Conservation (phyloP, 2,888 invertebrate species). For the Drosophila gaucha region DNA sequence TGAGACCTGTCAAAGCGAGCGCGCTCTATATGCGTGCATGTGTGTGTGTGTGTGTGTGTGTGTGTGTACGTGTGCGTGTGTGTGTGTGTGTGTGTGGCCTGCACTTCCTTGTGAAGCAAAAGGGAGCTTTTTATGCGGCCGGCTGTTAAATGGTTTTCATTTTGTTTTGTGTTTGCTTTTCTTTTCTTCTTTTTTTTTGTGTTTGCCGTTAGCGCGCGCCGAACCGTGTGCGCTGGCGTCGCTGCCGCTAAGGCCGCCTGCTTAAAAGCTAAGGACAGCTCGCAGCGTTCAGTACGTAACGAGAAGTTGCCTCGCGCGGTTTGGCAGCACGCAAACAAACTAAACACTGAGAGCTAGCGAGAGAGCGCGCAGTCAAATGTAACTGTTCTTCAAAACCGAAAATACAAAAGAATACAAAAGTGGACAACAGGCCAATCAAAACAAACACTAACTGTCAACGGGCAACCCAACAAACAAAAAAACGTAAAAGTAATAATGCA, state of each 20-base stretch:
- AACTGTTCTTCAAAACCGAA: constrained; percentile 46
- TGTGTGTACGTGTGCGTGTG: constrained; percentile 13
- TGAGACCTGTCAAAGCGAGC: constrained; percentile 35
- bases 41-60: constrained; percentile 4
- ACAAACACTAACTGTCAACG: constrained; percentile 1
- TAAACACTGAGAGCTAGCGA: not conserved
- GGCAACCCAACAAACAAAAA: constrained; percentile 8
- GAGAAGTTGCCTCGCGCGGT: constrained; percentile 73
- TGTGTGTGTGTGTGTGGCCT: constrained; percentile 1
- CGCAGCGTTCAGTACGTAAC: constrained; percentile 77
- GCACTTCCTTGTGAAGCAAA: constrained; percentile 42
- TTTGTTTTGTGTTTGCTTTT: constrained; percentile 3
- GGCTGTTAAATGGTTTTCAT: constrained; percentile 38
- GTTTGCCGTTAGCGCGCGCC: constrained; percentile 34
- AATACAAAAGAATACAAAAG: constrained; percentile 5
- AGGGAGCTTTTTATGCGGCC: constrained; percentile 49
- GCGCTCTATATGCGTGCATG: not conserved
- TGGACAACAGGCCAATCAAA: constrained; percentile 5
- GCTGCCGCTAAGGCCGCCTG: constrained; percentile 54
- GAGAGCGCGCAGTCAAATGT: constrained; percentile 22
- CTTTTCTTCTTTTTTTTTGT: not conserved
- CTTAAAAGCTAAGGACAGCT: constrained; percentile 84
- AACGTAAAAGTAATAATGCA: constrained; percentile 32
- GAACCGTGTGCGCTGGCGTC: constrained; percentile 54
- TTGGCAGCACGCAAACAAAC: constrained; percentile 41